Evolutionary conservation across 2,797 vertebrate genomes (phyloP).

Genomic region (Okamejei kenojei): DNA sequence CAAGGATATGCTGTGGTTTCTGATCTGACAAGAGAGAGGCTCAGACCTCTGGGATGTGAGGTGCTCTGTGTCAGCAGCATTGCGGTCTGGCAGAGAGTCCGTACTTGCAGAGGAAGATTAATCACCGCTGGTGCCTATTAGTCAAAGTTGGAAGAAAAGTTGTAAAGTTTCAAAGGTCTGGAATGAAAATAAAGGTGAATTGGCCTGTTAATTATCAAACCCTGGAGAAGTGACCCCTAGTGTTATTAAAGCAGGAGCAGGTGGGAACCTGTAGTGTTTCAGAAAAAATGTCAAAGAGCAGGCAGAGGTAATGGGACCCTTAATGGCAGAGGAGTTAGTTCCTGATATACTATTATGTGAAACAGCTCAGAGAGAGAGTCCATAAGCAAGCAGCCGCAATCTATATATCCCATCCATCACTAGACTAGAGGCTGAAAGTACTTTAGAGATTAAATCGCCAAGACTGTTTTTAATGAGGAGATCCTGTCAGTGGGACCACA

Average conservation of each 20-base stretch:
- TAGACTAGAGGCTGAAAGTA: background rate
- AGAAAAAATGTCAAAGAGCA: background rate
- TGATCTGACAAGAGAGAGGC: background rate
- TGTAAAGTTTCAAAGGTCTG: conserved; percentile 19
- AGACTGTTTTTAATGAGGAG: background rate
- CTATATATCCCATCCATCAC: conserved; percentile 25
- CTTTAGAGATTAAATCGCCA: conserved; percentile 13
- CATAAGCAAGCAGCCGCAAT: background rate
- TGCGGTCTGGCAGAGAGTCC: background rate
- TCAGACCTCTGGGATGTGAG: background rate
- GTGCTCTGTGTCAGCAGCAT: background rate
- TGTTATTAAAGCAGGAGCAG: conserved; percentile 27
- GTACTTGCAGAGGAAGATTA: background rate
- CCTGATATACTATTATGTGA: conserved; percentile 23
- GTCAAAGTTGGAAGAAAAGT: conserved; percentile 4
- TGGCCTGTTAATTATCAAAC: conserved; percentile 29
- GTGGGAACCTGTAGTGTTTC: background rate
- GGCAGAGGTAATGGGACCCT: background rate
- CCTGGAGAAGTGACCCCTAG: background rate
- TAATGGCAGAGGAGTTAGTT: background rate
- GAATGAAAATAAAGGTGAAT: conserved; percentile 33
- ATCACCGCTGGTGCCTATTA: conserved; percentile 15
- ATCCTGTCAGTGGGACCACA: background rate
- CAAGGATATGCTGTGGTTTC: background rate
- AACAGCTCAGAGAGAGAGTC: conserved; percentile 9